A percentile compares a stretch with the other conserved stretches of the same genome.
Evolutionary conservation across 2,888 invertebrate species (phyloP).

Genomic region (Drosophila mulleri): DNA sequence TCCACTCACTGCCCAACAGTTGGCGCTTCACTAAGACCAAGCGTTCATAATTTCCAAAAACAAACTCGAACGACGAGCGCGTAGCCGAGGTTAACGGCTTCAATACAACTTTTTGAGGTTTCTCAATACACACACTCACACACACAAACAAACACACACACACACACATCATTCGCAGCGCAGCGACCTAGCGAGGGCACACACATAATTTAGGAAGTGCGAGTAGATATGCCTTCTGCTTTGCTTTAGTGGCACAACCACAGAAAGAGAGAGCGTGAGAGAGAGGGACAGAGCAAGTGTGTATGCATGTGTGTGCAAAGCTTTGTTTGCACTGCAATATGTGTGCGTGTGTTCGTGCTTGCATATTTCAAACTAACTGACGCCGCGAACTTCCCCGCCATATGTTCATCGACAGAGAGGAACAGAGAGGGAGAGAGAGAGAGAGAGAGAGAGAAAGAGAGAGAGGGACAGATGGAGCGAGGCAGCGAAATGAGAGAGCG

Average conservation of each 20-base stretch:
- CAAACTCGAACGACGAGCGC: conserved; percentile 80
- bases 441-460: not conserved
- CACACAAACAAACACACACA: conserved; percentile 32
- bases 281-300: not conserved
- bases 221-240: conserved; percentile 29
- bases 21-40: conserved; percentile 40
- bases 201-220: conserved; percentile 72
- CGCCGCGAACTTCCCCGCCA: conserved; percentile 18
- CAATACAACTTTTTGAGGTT: conserved; percentile 83
- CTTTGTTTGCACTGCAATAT: conserved; percentile 20
- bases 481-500: not conserved
- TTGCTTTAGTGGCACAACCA: conserved; percentile 12
- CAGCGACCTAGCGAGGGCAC: conserved; percentile 67
- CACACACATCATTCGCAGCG: conserved; percentile 45
- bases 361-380: conserved; percentile 52
- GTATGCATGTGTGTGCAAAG: conserved; percentile 1
- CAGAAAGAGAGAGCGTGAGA: not conserved
- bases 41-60: conserved; percentile 71
- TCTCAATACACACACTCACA: conserved; percentile 49
- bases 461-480: not conserved
- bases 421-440: not conserved
- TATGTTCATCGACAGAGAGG: not conserved
- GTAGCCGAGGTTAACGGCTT: conserved; percentile 84
- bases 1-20: conserved; percentile 8
- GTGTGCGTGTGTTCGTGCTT: conserved; percentile 25